Percentiles rank a stretch among this genome's conserved stretches.
Evolutionary conservation across 2,113 vertebrate species (phyloP).

Genomic region (Peromyscus maniculatus): DNA sequence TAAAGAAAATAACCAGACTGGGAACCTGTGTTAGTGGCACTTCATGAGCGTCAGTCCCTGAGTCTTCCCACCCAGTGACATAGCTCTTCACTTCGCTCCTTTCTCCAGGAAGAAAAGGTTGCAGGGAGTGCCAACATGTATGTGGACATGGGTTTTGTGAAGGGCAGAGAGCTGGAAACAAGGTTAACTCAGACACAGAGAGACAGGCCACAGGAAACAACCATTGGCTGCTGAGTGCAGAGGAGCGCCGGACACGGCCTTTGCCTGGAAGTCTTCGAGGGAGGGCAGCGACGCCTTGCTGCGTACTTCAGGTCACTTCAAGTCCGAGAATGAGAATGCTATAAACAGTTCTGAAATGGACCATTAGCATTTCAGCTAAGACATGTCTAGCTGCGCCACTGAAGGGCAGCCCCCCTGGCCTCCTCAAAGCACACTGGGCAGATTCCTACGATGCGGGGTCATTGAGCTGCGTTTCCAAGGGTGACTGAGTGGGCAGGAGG

Average conservation of each 20-base stretch:
- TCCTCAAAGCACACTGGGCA: conserved; percentile 7
- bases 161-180: background rate
- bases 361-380: conserved; percentile 72
- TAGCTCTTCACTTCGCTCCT: background rate
- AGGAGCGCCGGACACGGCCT: background rate
- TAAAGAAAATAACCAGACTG: background rate
- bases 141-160: background rate
- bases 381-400: conserved; percentile 42
- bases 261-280: conserved; percentile 29
- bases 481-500: conserved; percentile 27
- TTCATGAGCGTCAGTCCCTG: background rate
- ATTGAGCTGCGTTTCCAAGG: conserved; percentile 62
- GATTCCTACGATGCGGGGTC: conserved; percentile 52
- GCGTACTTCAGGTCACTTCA: conserved; percentile 46
- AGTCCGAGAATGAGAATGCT: conserved; percentile 59
- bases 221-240: background rate
- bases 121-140: background rate
- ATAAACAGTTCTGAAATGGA: conserved; percentile 60
- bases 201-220: background rate
- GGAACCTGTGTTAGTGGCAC: background rate
- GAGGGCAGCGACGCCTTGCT: conserved; percentile 19
- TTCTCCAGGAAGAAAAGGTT: background rate
- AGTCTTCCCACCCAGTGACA: background rate
- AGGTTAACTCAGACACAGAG: background rate
- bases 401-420: conserved; percentile 50